Evolutionary conservation across 2,113 vertebrate species (phyloP).

Genomic region (Eptesicus fuscus): DNA sequence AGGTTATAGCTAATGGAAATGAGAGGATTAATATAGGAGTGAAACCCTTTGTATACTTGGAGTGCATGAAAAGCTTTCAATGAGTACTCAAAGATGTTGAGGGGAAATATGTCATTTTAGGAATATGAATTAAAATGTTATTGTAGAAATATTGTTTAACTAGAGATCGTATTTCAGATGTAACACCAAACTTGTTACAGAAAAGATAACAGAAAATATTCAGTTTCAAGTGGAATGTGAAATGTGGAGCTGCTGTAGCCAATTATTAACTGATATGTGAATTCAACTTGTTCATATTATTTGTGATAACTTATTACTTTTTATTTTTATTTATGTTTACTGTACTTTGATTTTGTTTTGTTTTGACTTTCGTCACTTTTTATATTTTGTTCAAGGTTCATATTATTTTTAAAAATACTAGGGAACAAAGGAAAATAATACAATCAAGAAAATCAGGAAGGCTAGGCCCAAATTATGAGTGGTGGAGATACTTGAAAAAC

Average conservation of each 20-base stretch:
- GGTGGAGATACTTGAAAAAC: not conserved
- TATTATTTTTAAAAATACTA: not conserved
- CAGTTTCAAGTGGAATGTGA: not conserved
- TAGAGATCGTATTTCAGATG: conserved; percentile 7
- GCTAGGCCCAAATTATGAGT: not conserved
- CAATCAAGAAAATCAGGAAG: not conserved
- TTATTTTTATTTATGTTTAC: too few species aligned
- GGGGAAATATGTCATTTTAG: not conserved
- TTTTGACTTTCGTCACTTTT: too few species aligned
- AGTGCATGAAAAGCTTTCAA: conserved; percentile 50
- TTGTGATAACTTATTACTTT: not conserved
- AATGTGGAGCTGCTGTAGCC: not conserved
- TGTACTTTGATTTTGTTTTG: too few species aligned
- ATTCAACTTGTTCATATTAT: not conserved
- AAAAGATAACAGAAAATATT: not conserved
- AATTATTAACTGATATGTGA: not conserved
- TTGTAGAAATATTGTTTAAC: not conserved
- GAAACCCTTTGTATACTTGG: conserved; percentile 36
- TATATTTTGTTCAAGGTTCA: too few species aligned
- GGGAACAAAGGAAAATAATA: not conserved
- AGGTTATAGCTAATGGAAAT: conserved; percentile 13
- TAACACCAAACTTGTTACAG: not conserved
- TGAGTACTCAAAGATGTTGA: not conserved
- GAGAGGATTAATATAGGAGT: not conserved
- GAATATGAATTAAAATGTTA: not conserved